These are phyloP conservation scores for Naja naja DNA, from an alignment of 2,113 vertebrate genomes.

Conservation along the genomic window DNA sequence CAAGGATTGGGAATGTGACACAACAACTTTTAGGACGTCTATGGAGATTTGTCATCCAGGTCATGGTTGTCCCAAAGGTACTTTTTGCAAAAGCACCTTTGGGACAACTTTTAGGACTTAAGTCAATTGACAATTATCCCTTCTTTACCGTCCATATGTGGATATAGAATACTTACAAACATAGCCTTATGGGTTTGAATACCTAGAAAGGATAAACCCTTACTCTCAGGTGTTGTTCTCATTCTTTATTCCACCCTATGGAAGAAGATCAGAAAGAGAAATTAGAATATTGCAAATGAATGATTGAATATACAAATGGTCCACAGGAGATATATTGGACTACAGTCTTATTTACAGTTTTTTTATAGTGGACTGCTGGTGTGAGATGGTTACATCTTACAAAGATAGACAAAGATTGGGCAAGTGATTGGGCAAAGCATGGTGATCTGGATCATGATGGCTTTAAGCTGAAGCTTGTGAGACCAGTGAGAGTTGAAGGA, in stretches of 20 bases:
- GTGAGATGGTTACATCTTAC: background rate
- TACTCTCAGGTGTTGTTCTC: background rate
- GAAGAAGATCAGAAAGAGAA: background rate
- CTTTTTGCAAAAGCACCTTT: too few species aligned
- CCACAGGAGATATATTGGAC: background rate
- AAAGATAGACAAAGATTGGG: background rate
- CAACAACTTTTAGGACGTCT: background rate
- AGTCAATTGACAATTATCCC: background rate
- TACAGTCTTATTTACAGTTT: background rate
- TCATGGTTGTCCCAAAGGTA: too few species aligned
- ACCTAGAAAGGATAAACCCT: background rate
- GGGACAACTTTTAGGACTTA: background rate
- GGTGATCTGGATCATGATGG: background rate
- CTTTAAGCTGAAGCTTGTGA: too few species aligned
- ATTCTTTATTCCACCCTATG: background rate
- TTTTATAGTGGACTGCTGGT: background rate
- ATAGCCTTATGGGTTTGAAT: background rate
- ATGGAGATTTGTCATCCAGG: too few species aligned
- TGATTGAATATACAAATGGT: background rate
- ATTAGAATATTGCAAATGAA: background rate
- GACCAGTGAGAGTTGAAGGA: too few species aligned
- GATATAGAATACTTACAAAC: background rate
- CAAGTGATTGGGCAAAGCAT: background rate
- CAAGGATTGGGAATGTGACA: background rate
- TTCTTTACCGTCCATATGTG: background rate